Evolutionary conservation across 2,797 vertebrate genomes (phyloP).

Genomic region (Myotis myotis): DNA sequence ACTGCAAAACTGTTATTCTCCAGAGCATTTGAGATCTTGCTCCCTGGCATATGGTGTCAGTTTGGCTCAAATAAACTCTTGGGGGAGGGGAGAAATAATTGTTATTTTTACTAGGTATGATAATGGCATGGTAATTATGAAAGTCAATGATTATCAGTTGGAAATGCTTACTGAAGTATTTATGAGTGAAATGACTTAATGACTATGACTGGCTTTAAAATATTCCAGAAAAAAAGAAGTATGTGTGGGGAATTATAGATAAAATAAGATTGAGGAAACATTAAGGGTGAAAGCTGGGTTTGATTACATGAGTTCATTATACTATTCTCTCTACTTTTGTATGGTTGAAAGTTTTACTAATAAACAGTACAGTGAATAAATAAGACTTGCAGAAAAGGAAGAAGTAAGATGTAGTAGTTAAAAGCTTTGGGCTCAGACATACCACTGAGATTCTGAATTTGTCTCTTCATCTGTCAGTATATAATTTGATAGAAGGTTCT

Average conservation of each 20-base stretch:
- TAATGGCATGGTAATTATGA: not conserved
- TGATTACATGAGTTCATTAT: not conserved
- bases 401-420: not conserved
- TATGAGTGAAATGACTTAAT: not conserved
- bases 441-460: not conserved
- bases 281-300: not conserved
- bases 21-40: not conserved
- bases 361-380: not conserved
- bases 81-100: not conserved
- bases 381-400: not conserved
- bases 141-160: not conserved
- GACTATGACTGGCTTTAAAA: not conserved
- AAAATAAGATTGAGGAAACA: not conserved
- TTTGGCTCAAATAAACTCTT: not conserved
- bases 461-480: not conserved
- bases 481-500: not conserved
- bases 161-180: not conserved
- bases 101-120: constrained; percentile 11
- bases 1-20: not conserved
- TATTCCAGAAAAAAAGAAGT: not conserved
- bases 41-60: not conserved
- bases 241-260: not conserved
- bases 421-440: not conserved
- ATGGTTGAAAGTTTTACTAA: not conserved
- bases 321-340: not conserved